A percentile compares a stretch with the other conserved stretches of the same genome.
These are phyloP conservation scores for Osmoderma eremita DNA, from an alignment of 2,888 invertebrate genomes.

Conservation along the genomic window DNA sequence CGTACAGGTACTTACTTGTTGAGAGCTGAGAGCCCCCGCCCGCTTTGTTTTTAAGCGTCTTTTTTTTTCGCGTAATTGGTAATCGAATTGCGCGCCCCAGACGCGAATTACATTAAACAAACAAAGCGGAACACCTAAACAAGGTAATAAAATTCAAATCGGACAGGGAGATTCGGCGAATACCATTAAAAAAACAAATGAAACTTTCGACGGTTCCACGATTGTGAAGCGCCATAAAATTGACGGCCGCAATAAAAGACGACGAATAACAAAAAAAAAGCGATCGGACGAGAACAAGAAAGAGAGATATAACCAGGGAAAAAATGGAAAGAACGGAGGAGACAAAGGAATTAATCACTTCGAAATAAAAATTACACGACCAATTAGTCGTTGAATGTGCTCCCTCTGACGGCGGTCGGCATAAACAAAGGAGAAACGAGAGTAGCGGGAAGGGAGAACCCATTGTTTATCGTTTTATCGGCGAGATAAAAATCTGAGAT, in stretches of 20 bases:
- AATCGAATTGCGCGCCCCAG: conserved; percentile 28
- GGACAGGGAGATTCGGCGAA: conserved; percentile 20
- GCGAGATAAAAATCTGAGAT: conserved; percentile 51
- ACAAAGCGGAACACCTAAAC: conserved; percentile 36
- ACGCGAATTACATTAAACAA: conserved; percentile 34
- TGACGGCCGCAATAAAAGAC: conserved; percentile 32
- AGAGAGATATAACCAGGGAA: neutral
- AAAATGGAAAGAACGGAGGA: neutral
- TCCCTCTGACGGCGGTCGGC: conserved; percentile 6
- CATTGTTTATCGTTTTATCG: conserved; percentile 47
- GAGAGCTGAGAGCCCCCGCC: conserved; percentile 2
- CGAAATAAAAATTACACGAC: conserved; percentile 21
- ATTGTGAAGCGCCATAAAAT: conserved; percentile 12
- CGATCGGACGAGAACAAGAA: neutral
- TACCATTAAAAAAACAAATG: conserved; percentile 31
- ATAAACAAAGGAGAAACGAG: conserved; percentile 16
- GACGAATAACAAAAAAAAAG: conserved; percentile 9
- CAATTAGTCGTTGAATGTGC: conserved; percentile 15
- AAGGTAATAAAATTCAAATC: conserved; percentile 29
- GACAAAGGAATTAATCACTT: conserved; percentile 20
- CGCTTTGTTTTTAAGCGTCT: conserved; percentile 25
- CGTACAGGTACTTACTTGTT: neutral
- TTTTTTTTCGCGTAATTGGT: conserved; percentile 29
- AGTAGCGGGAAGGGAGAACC: conserved; percentile 32
- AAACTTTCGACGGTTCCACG: conserved; percentile 23